Base-by-base conservation (phyloP, 1,140 invertebrate genomes). In the Pseudomyrmex sp. region DNA sequence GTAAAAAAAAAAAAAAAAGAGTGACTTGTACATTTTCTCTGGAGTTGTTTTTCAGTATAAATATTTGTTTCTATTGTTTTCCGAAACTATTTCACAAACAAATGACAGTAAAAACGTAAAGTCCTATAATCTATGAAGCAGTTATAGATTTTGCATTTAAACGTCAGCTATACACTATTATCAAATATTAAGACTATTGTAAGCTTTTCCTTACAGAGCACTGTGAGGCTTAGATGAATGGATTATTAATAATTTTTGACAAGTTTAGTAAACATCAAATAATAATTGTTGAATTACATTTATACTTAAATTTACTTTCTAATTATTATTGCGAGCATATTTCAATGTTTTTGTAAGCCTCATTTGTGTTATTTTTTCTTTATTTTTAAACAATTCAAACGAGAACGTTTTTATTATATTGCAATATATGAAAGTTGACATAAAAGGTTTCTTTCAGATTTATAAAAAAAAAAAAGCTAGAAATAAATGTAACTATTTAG, bases 71-170 rank as follows among this genome's bases (percentile, higher is more conserved):
- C 48, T 70, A 70, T 46, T 46, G 5, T 68, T 76, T 65, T 68
- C 52, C 1, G 58, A 20, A 68, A 85, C 73, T 10, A 65, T 12
- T 69, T 76, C 35, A 12, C 48, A 23, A 62, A 69, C 35, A 35
- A 35, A 7, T 35, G 0, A 35, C 35, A 35, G 35, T 4, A 35
- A 35, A 35, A 35, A 35, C 15, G 18, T 61, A 18, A 66, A 44
- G 7, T 46, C 1, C 9, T 15, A 0, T 20, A 15, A 59, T 56
- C 26, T 50, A 61, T 50, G 13, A 26, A 4, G 35, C 46, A 61
- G 23, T 66, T 50, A 0, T 77, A 72, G n/a, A 80, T 35, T 61
- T 72, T 72, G 66, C 66, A 80, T 72, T 80, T 80, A 70, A 79
- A 59, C 13, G 12, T 35, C 50, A 84, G 56, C 35, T 58, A 83